Percentiles rank a stretch among this genome's conserved stretches.
Conservation (phyloP, 2,113 vertebrate species). For the Syngnathus scovelli region DNA sequence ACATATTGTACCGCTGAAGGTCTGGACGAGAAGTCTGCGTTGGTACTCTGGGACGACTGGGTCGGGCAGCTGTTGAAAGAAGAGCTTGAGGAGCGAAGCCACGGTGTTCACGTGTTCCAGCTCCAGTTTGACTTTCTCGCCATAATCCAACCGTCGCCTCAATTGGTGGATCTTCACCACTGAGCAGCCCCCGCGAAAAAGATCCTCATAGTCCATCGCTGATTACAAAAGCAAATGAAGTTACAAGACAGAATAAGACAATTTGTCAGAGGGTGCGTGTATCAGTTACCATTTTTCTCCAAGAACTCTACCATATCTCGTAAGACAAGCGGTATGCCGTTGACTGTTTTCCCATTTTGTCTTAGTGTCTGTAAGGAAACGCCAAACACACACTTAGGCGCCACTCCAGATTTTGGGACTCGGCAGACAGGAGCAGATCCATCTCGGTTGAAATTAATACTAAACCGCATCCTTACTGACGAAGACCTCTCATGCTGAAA, state of each 20-base stretch:
- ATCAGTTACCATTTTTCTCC: constrained; percentile 64
- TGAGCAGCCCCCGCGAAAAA: constrained; percentile 75
- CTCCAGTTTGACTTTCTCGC: constrained; percentile 66
- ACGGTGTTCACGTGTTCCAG: constrained; percentile 73
- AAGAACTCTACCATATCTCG: constrained; percentile 74
- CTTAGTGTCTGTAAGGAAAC: constrained; percentile 61
- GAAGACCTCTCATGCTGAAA: constrained; percentile 43
- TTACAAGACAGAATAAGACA: background rate
- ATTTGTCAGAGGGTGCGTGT: no score
- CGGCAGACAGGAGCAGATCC: constrained; percentile 10
- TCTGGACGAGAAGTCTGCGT: constrained; percentile 51
- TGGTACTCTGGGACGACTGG: constrained; percentile 69
- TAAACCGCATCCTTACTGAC: constrained; percentile 40
- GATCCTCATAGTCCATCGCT: constrained; percentile 71
- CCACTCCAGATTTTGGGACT: constrained; percentile 12
- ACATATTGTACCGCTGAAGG: constrained; percentile 64
- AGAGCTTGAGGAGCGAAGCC: constrained; percentile 78
- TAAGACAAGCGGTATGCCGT: constrained; percentile 65
- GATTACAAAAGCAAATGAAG: background rate
- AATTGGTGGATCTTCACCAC: constrained; percentile 61
- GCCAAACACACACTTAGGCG: constrained; percentile 57
- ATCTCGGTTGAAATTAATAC: constrained; percentile 48
- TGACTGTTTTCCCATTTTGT: constrained; percentile 38
- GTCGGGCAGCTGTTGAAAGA: constrained; percentile 75
- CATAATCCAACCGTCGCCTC: constrained; percentile 69